A percentile compares a stretch with the other conserved stretches of the same genome.
Evolutionary conservation across 2,113 vertebrate species (phyloP).

Genomic region (Forbesichthys papilliferus): DNA sequence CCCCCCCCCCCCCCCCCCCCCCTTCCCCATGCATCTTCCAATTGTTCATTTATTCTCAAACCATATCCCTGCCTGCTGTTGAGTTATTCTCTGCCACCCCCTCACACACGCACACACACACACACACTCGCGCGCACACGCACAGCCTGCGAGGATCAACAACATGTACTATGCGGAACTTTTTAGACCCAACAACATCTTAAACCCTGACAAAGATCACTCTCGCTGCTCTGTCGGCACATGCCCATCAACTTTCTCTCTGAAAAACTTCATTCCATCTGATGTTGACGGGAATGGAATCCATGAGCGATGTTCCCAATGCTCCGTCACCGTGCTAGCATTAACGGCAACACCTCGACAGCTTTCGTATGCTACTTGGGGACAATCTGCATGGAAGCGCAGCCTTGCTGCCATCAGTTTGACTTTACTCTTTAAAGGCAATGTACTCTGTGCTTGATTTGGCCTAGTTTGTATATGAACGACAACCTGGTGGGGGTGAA

Average conservation of each 20-base stretch:
- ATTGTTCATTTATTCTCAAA: slow-evolving; percentile 39
- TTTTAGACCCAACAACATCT: slow-evolving; percentile 33
- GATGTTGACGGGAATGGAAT: slow-evolving; percentile 56
- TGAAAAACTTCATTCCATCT: slow-evolving; percentile 56
- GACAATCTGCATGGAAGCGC: slow-evolving; percentile 29
- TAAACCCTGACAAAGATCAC: slow-evolving; percentile 9
- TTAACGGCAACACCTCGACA: slow-evolving; percentile 50
- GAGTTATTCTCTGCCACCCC: slow-evolving; percentile 10
- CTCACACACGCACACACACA: neutral
- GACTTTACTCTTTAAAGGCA: slow-evolving; percentile 53
- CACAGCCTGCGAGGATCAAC: slow-evolving; percentile 39
- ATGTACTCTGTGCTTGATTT: slow-evolving; percentile 45
- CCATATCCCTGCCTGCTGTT: slow-evolving; percentile 32
- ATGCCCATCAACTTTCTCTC: slow-evolving; percentile 34
- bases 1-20: neutral
- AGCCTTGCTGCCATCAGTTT: slow-evolving; percentile 48
- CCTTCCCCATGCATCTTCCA: neutral
- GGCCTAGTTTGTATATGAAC: slow-evolving; percentile 57
- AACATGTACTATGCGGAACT: slow-evolving; percentile 26
- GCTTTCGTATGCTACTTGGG: slow-evolving; percentile 45
- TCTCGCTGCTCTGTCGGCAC: slow-evolving; percentile 19
- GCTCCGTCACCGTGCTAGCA: slow-evolving; percentile 50
- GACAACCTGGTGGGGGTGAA: slow-evolving; percentile 24
- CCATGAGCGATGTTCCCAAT: slow-evolving; percentile 61
- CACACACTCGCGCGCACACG: neutral